Evolutionary conservation across 2,797 vertebrate genomes (phyloP), one percentile per base, ranked within the genome.

Genomic region (Mormyrops attenuatus): DNA sequence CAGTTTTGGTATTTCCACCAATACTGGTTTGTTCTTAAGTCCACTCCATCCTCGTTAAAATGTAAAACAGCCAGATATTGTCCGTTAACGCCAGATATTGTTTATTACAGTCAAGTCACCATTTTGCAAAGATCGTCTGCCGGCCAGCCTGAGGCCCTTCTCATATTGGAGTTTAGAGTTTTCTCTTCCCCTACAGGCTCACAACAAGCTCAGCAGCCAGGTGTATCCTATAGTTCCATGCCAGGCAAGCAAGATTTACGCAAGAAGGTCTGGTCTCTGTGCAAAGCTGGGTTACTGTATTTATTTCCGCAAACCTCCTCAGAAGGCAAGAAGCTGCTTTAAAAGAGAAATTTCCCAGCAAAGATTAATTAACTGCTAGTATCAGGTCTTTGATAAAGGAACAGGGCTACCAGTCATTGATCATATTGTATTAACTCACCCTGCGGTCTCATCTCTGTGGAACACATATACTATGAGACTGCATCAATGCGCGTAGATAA

Each of bases 301-400:
- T 44, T 80, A 80, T n/a, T 41, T 44, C 15, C 73, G 30, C 82
- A n/a, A 11, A 4, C 85, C 26, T 87, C 85, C 53, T 34, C 13
- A 41, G 53, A 87, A 57, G 52, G 85, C 85, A 38, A 57, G 13
- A 87, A 57, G 30, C 82, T 57, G 53, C 26, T 60, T 38, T 52
- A 17, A 34, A 26, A 26, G 52, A 53, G 22, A 55, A 87, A 57
- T 87, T 57, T 20, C 53, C 85, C 85, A 60, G 53, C 34, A 55
- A 87, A 57, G 85, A 87, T 87, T 87, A 55, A 87, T 87, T 38
- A 57, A 60, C 30, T 87, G 30, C 85, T 87, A 20, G 85, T n/a
- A 57, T 57, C 8, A 6, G 53, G 85, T 60, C 85, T 50, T 60
- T 87, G 85, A 87, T 87, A 57, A 26, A 87, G 17, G 26, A 57